Evolutionary conservation across 2,888 invertebrate species (phyloP).

Genomic region (Meandrusa payeni): DNA sequence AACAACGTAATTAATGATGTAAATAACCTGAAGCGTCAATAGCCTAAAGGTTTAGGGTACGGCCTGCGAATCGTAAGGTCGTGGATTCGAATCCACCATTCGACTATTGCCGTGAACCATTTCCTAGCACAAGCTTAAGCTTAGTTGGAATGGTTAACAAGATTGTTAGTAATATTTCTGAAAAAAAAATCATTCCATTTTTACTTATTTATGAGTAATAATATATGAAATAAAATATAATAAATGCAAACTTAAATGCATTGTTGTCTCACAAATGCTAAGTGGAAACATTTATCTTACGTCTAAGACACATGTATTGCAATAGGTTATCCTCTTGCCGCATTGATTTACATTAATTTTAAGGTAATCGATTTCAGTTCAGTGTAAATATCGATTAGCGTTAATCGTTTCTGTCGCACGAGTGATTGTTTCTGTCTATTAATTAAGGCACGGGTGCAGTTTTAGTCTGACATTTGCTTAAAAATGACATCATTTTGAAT

Average conservation of each 20-base stretch:
- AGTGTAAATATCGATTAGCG: neutral
- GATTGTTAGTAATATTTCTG: no score
- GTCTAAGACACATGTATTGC: neutral
- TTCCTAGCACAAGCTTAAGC: no score
- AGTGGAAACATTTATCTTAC: conserved; percentile 3
- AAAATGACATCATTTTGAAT: neutral
- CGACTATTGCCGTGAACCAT: no score
- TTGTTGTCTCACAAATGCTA: conserved; percentile 5
- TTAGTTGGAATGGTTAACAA: no score
- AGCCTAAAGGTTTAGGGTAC: no score
- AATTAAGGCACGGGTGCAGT: no score
- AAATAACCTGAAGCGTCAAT: no score
- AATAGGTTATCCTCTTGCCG: neutral
- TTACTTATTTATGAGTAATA: no score
- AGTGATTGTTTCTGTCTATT: neutral
- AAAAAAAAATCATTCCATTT: conserved; percentile 7
- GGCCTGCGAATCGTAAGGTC: no score
- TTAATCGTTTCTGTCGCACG: neutral
- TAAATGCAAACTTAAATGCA: conserved; percentile 5
- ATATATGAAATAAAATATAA: no score
- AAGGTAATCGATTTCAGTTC: conserved; percentile 7
- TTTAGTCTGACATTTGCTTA: neutral
- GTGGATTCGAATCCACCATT: no score
- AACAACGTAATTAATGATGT: conserved; percentile 7
- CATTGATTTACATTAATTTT: conserved; percentile 5